Base-by-base conservation (phyloP, 2,797 vertebrate genomes). In the Eurystomus glaucurus region DNA sequence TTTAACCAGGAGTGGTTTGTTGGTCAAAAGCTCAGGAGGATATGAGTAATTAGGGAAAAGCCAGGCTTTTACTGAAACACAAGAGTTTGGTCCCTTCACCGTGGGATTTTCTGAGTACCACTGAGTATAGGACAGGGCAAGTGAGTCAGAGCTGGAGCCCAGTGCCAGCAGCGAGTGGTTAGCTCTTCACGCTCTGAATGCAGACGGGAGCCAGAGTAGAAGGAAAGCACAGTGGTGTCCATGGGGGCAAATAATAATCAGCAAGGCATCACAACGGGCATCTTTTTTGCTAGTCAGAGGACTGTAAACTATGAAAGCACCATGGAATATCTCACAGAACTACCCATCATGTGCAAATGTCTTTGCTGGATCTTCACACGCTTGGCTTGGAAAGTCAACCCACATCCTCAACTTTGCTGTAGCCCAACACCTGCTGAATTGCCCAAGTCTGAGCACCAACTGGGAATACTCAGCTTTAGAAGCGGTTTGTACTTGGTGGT, bases 41-140 rank as follows among this genome's bases (percentile, higher is more conserved):
- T 58, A 69, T 35, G 39, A 92, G 45, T 54, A 95, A 78, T 79
- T 83, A 94, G 77, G 72, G 70, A 92, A 95, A 89, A 89, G 48
- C 1, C 14, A 88, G 71, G 20, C 20, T 88, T 92, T 85, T 87
- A 80, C 33, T 75, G 29, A 93, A 85, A 80, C 31, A 26, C 31
- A 78, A 48, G 61, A 9, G 2, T 72, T 87, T 55, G 68, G 31
- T 35, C 35, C 52, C 60, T 88, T 77, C 61, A 51, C 43, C 0
- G 0, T 51, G 41, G 39, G 43, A 19, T 79, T 87, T 91, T 90
- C 58, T 39, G 51, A 66, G 41, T 62, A 74, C 55, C 37, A 28
- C 62, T 66, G 60, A 64, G 41, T 45, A 58, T 3, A 76, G 28
- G 33, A 46, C 14, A 70, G 58, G 66, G 51, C 19, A 50, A 70